phyloP scores from a whole-genome alignment of 1,140 invertebrate species.

The Rhyacophila brunnea region DNA sequence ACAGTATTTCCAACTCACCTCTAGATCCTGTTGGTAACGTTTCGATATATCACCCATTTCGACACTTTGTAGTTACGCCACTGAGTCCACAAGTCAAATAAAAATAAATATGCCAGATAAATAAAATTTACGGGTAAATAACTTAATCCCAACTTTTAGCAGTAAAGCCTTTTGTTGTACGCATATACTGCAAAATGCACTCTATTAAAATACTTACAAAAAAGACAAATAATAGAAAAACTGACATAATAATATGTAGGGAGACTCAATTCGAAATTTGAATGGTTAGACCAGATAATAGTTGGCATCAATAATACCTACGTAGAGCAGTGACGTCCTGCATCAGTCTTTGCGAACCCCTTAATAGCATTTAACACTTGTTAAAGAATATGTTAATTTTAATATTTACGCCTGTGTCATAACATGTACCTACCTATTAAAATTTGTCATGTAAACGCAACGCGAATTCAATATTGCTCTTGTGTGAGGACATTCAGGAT shows the following conservation, averaged over 20 bases:
- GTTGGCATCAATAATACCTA: constrained; percentile 31
- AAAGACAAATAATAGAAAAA: constrained; percentile 32
- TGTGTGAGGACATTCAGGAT: not conserved
- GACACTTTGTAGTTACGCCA: too few species aligned
- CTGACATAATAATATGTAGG: constrained; percentile 12
- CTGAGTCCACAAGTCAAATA: too few species aligned
- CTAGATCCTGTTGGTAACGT: too few species aligned
- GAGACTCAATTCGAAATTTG: constrained; percentile 8
- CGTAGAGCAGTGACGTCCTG: not conserved
- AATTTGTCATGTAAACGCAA: too few species aligned
- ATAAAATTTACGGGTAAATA: constrained; percentile 25
- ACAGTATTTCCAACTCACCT: too few species aligned
- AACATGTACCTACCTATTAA: too few species aligned
- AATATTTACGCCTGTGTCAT: too few species aligned
- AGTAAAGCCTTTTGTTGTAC: constrained; percentile 30
- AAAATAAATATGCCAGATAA: too few species aligned
- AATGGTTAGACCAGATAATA: constrained; percentile 30
- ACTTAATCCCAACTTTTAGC: constrained; percentile 34
- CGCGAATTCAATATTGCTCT: not conserved
- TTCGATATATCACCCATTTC: too few species aligned
- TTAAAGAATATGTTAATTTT: too few species aligned
- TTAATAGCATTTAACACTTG: too few species aligned
- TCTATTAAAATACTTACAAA: constrained; percentile 30
- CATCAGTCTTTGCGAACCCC: not conserved
- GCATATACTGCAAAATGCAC: constrained; percentile 31